phyloP scores from a whole-genome alignment of 2,888 invertebrate species.

The Diarsia dahlii region DNA sequence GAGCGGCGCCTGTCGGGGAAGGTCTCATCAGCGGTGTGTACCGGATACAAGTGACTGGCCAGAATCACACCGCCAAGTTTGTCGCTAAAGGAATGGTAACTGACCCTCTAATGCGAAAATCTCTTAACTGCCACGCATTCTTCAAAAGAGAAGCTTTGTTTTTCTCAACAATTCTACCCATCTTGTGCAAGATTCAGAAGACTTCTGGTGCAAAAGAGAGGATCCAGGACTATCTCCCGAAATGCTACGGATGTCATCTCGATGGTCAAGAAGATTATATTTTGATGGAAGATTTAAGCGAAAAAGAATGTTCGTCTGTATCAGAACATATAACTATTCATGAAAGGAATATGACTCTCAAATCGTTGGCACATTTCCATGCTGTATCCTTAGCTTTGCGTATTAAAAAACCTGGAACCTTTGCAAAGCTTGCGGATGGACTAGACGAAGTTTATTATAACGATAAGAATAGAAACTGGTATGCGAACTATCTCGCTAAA shows the following conservation, averaged over 20 bases:
- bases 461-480: conserved; percentile 74
- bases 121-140: conserved; percentile 67
- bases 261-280: conserved; percentile 78
- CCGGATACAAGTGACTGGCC: conserved; percentile 71
- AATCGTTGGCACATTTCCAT: conserved; percentile 78
- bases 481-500: conserved; percentile 70
- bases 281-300: conserved; percentile 76
- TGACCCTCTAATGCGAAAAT: conserved; percentile 69
- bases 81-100: conserved; percentile 74
- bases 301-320: conserved; percentile 67
- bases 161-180: conserved; percentile 73
- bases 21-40: conserved; percentile 78
- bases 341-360: conserved; percentile 72
- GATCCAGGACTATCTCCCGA: conserved; percentile 72
- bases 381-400: conserved; percentile 76
- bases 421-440: conserved; percentile 66
- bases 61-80: conserved; percentile 66
- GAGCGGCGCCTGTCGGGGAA: conserved; percentile 76
- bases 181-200: conserved; percentile 70
- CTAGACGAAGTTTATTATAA: conserved; percentile 74
- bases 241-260: conserved; percentile 71
- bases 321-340: conserved; percentile 63
- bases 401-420: conserved; percentile 70
- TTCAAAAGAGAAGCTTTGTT: conserved; percentile 76
- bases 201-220: conserved; percentile 72